phyloP scores from a whole-genome alignment of 2,113 vertebrate species.

The Camelus dromedarius region DNA sequence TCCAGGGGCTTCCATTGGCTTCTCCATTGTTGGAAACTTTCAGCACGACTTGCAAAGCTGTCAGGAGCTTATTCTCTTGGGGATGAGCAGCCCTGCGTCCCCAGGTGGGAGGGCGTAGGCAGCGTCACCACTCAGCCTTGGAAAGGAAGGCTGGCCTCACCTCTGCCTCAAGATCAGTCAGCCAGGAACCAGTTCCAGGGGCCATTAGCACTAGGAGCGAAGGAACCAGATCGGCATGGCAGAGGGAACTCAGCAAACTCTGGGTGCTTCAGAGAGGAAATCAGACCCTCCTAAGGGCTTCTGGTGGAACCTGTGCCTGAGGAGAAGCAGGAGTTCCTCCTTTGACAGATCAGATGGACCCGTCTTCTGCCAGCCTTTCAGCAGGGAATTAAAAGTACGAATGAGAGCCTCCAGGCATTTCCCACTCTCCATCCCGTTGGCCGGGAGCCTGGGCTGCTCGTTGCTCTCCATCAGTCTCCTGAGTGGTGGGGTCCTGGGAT shows the following conservation, averaged over 20 bases:
- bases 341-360: not conserved
- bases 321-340: not conserved
- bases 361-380: not conserved
- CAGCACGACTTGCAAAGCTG: not conserved
- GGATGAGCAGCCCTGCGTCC: too few relatives aligned
- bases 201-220: accelerated
- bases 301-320: too few relatives aligned
- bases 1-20: too few relatives aligned
- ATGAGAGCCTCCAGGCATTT: not conserved
- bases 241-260: not conserved
- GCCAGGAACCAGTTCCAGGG: not conserved
- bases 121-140: too few relatives aligned
- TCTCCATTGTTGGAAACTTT: not conserved
- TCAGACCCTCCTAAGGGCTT: not conserved
- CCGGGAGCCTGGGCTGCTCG: accelerated
- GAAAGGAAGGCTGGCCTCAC: too few relatives aligned
- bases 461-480: accelerated
- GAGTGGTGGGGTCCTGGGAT: accelerated
- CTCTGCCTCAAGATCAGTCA: not conserved
- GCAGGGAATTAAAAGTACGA: not conserved
- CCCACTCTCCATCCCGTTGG: accelerated
- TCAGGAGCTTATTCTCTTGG: not conserved
- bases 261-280: not conserved
- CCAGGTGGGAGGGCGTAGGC: not conserved
- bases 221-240: not conserved